phyloP scores from a whole-genome alignment of 2,113 vertebrate genomes.

The Choloepus hoffmanni region DNA sequence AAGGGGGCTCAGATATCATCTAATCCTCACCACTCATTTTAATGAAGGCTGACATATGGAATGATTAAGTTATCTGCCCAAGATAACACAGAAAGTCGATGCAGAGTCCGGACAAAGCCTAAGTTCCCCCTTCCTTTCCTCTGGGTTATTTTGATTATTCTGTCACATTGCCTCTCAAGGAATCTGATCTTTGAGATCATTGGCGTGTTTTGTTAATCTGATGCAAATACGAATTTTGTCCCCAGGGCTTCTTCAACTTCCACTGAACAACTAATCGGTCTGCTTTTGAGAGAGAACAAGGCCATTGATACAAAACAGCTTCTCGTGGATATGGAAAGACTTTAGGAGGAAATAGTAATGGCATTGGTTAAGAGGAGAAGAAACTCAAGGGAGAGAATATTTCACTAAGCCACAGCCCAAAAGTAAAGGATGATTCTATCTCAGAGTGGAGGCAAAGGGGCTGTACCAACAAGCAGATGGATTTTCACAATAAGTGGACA shows the following conservation, averaged over 20 bases:
- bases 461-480: not conserved
- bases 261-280: not conserved
- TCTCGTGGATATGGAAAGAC: not conserved
- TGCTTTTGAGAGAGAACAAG: not conserved
- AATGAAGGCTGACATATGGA: not conserved
- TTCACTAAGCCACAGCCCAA: not conserved
- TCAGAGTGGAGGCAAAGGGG: not conserved
- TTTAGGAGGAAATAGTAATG: slow-evolving; percentile 11
- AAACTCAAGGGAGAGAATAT: not conserved
- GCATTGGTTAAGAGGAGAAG: not conserved
- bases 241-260: not conserved
- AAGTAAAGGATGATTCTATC: not conserved
- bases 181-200: not conserved
- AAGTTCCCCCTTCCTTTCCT: not conserved
- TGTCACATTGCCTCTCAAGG: not conserved
- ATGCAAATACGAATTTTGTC: not conserved
- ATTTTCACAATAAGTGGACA: not conserved
- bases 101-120: not conserved
- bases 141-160: not conserved
- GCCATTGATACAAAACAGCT: not conserved
- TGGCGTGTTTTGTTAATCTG: not conserved
- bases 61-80: not conserved
- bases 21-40: not conserved
- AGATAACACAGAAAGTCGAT: not conserved
- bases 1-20: not conserved